Percentiles rank a stretch among this genome's conserved stretches.
These are phyloP conservation scores for Linnaemya tessellans DNA, from an alignment of 2,888 invertebrate genomes.

Conservation along the genomic window DNA sequence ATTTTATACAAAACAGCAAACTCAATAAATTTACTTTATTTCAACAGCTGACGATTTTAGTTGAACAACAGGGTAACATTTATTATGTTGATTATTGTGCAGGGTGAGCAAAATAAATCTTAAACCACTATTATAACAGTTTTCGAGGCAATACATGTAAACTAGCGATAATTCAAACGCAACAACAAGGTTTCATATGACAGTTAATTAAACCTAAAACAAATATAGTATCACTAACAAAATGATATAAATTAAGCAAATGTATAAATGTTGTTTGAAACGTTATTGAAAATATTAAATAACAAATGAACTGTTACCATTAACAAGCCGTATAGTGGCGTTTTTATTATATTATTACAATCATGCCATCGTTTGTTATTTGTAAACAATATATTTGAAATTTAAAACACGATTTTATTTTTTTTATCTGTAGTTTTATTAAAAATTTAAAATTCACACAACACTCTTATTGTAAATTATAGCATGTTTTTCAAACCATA, in stretches of 20 bases:
- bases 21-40: conserved; percentile 10
- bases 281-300: too few species aligned
- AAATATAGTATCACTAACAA: too few species aligned
- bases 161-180: not conserved
- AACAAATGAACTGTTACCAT: too few species aligned
- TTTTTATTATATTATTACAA: too few species aligned
- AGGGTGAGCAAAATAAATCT: not conserved
- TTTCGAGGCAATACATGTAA: not conserved
- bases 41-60: conserved; percentile 59
- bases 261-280: too few species aligned
- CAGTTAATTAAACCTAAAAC: too few species aligned
- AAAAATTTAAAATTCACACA: conserved; percentile 53
- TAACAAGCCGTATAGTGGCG: too few species aligned
- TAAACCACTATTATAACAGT: not conserved
- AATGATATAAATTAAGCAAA: too few species aligned
- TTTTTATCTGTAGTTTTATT: not conserved
- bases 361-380: conserved; percentile 7
- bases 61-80: not conserved
- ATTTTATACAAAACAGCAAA: conserved; percentile 72
- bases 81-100: not conserved
- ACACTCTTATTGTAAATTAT: conserved; percentile 52
- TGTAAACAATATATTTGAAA: too few species aligned
- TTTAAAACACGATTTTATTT: too few species aligned
- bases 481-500: conserved; percentile 26
- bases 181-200: too few species aligned